Base-by-base conservation (phyloP, 2,113 vertebrate species). In the Microcebus lehilahytsara region DNA sequence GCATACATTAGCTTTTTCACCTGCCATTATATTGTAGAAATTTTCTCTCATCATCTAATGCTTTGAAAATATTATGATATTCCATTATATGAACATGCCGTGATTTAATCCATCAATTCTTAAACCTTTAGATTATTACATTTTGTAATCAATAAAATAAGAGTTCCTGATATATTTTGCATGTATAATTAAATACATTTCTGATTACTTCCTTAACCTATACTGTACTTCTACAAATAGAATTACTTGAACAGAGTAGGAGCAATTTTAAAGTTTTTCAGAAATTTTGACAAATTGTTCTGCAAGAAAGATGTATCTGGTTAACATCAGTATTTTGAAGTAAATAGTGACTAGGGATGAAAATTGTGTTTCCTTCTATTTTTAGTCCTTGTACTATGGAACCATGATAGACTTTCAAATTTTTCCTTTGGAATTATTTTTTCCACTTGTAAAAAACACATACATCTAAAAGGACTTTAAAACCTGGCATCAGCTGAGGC, bases 381-480 rank as follows among this genome's bases (percentile, higher is more conserved):
- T 78, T 89, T 67, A 91, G 51, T 46, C 30, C 64, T 58, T 30
- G 9, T 19, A 37, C 30, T 62, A 1, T 6, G 22, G 34, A 69
- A 34, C 37, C 49, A 79, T 0, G 7, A 49, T 14, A 56, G 9
- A 88, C 42, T 85, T 95, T 19, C 80, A 40, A 85, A 6, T 4
- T 49, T 89, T 94, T 62, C 62, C 34, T 71, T 69, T 2, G 7
- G 10, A 49, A 87, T n/a, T 42, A 49, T 87, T 83, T 80, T 91
- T 64, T 32, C 5, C 12, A n/a, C 37, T 69, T 89, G 49, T 75
- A 25, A 72, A 49, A 93, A 30, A 75, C 27, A 84, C 64, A 92
- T 20, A 75, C 86, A 83, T 72, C 69, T 72, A 89, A 95, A 97
- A 97, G 92, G 77, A 92, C 64, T 90, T 98, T 96, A 95, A 98